Evolutionary conservation across 2,888 invertebrate species (phyloP), one percentile per base, ranked within the genome.

Genomic region (Drosophila meridiana): DNA sequence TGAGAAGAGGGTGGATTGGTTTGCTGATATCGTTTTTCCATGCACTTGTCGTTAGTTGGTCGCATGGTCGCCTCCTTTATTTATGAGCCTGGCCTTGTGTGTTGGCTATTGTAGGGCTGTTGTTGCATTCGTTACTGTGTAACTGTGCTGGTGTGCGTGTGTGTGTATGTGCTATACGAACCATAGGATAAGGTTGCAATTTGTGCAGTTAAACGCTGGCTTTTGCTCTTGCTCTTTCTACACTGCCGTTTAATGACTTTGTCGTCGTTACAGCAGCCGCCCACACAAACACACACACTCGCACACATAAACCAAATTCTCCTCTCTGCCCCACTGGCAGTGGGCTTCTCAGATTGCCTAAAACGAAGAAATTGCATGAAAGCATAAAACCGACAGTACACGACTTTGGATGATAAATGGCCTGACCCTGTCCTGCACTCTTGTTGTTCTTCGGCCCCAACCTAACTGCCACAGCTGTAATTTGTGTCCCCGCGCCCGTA

Each of bases 341-440:
- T 72, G 73, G 82, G 64, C 66, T 70, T 75, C 82, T 89, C 89
- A 67, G 87, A 76, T 89, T 89, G 85, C 89, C 86, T 87, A 84
- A 71, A 89, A 80, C 76, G 76, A 80, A 89, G 87, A 87, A 90
- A 86, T 87, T 86, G 82, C 80, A 82, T 82, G 80, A 82, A 90
- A 81, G 87, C 83, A 90, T 91, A 87, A 89, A 89, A 90, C 80
- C 80, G 87, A 89, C 89, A 87, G 81, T 75, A 84, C 89, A 86
- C 86, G 91, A 86, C 82, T 91, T 88, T 82, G 76, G 81, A 83
- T 89, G 89, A 91, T 90, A 89, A 92, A 91, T 90, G 86, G 75
- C 77, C 80, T 69, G 78, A 73, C 78, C 87, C 72, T 45, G 64
- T 68, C 30, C 63, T 57, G 58, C 56, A 20, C 55, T 43, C 34